Evolutionary conservation across 2,113 vertebrate genomes (phyloP).

Genomic region (Gyps fulvus): DNA sequence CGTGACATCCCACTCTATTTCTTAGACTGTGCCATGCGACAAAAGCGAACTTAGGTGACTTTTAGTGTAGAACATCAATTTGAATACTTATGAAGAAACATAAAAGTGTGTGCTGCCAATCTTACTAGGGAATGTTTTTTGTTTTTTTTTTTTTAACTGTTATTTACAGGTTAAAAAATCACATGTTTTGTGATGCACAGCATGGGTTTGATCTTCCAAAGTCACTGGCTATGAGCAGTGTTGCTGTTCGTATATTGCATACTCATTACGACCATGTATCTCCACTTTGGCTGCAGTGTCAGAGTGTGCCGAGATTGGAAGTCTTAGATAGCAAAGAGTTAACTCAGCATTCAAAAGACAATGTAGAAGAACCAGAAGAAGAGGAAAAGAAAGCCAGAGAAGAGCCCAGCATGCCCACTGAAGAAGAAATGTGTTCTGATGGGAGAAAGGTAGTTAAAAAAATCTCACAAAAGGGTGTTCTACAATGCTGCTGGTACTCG

Average conservation of each 20-base stretch:
- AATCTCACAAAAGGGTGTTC: not conserved
- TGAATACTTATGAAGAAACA: not conserved
- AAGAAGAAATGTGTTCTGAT: slow-evolving; percentile 5
- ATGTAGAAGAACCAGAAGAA: not conserved
- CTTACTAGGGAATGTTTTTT: not conserved
- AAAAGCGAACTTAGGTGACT: not conserved
- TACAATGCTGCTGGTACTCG: accelerated
- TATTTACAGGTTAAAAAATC: slow-evolving; percentile 75
- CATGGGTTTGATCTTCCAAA: slow-evolving; percentile 83
- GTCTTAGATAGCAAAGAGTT: accelerated
- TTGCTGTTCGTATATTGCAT: slow-evolving; percentile 83
- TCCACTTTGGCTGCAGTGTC: slow-evolving; percentile 19
- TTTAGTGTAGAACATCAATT: not conserved
- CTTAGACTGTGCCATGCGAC: accelerated
- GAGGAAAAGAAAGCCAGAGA: not conserved
- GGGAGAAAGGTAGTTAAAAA: not conserved
- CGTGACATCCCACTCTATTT: not conserved
- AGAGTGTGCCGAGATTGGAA: not conserved
- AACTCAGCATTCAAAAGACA: not conserved
- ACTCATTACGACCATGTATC: slow-evolving; percentile 87
- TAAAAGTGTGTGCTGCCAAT: not conserved
- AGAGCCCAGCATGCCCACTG: not conserved
- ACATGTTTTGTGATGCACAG: slow-evolving; percentile 69
- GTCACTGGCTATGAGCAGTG: slow-evolving; percentile 72
- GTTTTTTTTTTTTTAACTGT: not conserved